A percentile compares a stretch with the other conserved stretches of the same genome.
These are phyloP conservation scores for Coenobita brevimanus DNA, from an alignment of 1,140 invertebrate genomes.

Conservation along the genomic window DNA sequence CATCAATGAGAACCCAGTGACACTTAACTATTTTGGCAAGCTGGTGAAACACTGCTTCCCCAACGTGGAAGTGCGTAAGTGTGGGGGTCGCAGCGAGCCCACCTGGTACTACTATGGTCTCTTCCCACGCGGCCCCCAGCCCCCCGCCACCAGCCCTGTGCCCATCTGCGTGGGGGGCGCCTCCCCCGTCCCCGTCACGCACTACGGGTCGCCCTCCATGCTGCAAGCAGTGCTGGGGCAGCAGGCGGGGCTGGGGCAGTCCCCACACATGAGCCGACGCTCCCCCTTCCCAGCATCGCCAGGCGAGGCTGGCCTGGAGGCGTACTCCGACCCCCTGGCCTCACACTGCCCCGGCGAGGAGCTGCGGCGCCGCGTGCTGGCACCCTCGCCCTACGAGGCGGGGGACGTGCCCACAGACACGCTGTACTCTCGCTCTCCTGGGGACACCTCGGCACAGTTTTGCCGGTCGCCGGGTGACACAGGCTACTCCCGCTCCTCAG, in stretches of 20 bases:
- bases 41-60: conserved; percentile 69
- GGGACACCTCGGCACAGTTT: conserved; percentile 60
- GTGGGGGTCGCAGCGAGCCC: conserved; percentile 66
- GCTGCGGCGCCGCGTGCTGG: conserved; percentile 40
- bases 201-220: conserved; percentile 29
- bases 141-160: conserved; percentile 50
- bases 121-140: conserved; percentile 41
- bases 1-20: conserved; percentile 62
- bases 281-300: conserved; percentile 34
- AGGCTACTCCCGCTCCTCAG: background rate
- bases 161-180: conserved; percentile 31
- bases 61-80: conserved; percentile 67
- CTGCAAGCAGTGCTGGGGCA: conserved; percentile 42
- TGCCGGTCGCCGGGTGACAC: conserved; percentile 51
- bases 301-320: conserved; percentile 15
- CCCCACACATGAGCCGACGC: conserved; percentile 20
- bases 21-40: conserved; percentile 69
- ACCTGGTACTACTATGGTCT: conserved; percentile 69
- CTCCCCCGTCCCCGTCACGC: conserved; percentile 15
- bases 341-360: conserved; percentile 48
- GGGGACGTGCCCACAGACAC: conserved; percentile 52
- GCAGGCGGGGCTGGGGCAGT: conserved; percentile 25
- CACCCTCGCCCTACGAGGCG: conserved; percentile 58
- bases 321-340: conserved; percentile 9
- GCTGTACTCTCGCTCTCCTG: conserved; percentile 62